These are phyloP conservation scores for Macrosteles quadrilineatus DNA, from an alignment of 1,140 invertebrate genomes.

Conservation along the genomic window DNA sequence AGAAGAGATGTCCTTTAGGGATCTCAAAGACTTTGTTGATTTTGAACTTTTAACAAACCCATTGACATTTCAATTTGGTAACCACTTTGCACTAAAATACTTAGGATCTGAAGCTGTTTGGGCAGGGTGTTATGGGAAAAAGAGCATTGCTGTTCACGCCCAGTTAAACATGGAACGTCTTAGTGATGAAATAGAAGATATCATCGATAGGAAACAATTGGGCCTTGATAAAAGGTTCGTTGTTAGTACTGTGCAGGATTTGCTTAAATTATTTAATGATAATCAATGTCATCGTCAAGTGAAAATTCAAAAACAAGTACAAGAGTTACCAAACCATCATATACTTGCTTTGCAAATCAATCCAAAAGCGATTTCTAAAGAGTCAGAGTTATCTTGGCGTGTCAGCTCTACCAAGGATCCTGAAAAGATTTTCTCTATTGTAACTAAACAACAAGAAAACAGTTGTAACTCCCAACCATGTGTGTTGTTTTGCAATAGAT, in stretches of 20 bases:
- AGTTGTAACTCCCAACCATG: background rate
- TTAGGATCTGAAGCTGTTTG: conserved; percentile 19
- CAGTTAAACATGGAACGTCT: conserved; percentile 31
- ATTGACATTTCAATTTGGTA: conserved; percentile 19
- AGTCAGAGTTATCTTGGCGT: conserved; percentile 1
- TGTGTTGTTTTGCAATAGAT: conserved; percentile 7
- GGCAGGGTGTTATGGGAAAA: conserved; percentile 30
- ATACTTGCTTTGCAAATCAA: conserved; percentile 7
- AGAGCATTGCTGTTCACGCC: conserved; percentile 13
- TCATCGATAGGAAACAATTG: conserved; percentile 8
- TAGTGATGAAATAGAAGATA: conserved; percentile 27
- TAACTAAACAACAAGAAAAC: background rate
- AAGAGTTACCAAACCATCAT: conserved; percentile 19
- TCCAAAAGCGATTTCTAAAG: background rate
- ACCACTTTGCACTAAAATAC: conserved; percentile 27
- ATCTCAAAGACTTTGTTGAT: conserved; percentile 15
- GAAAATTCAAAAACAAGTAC: conserved; percentile 27
- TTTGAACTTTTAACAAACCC: background rate
- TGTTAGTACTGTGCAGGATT: conserved; percentile 22
- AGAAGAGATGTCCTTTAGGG: background rate
- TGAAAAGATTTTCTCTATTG: conserved; percentile 16
- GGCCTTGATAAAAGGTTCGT: conserved; percentile 24
- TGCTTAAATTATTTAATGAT: conserved; percentile 30
- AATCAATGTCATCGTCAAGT: conserved; percentile 23
- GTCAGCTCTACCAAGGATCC: conserved; percentile 26